Percentiles rank a stretch among this genome's conserved stretches.
phyloP scores from a whole-genome alignment of 1,140 invertebrate species.

The Aphelinus certus region DNA sequence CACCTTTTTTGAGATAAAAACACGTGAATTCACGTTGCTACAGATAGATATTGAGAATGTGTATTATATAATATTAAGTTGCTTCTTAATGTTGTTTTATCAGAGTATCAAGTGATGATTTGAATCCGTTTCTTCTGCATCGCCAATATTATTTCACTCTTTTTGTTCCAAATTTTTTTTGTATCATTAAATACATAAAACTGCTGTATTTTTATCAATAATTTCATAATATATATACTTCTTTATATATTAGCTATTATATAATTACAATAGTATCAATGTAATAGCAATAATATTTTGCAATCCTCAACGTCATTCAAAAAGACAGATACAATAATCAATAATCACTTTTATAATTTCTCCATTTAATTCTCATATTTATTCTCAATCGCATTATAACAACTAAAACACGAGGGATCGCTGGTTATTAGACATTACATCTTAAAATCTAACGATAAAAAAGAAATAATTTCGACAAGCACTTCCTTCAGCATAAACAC shows the following conservation, averaged over 20 bases:
- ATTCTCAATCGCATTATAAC: constrained; percentile 50
- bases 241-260: constrained; percentile 52
- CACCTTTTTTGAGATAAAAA: constrained; percentile 56
- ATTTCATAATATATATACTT: constrained; percentile 44
- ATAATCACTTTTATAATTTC: constrained; percentile 44
- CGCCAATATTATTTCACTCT: constrained; percentile 23
- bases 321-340: constrained; percentile 56
- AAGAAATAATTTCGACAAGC: constrained; percentile 55
- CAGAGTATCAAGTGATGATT: constrained; percentile 37
- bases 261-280: constrained; percentile 61
- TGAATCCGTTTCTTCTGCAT: constrained; percentile 36
- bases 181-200: constrained; percentile 31
- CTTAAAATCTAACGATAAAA: constrained; percentile 58
- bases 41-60: constrained; percentile 58
- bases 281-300: constrained; percentile 61
- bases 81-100: constrained; percentile 47
- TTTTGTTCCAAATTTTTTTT: constrained; percentile 34
- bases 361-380: constrained; percentile 46
- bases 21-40: constrained; percentile 56
- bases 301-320: constrained; percentile 57
- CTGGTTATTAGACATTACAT: constrained; percentile 53
- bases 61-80: constrained; percentile 59
- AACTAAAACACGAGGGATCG: constrained; percentile 57
- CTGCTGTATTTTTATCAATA: constrained; percentile 31
- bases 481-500: constrained; percentile 42